These are phyloP conservation scores for Eucidaris tribuloides DNA, from an alignment of 35 echinoderm and acorn worm genomes.

Conservation along the genomic window DNA sequence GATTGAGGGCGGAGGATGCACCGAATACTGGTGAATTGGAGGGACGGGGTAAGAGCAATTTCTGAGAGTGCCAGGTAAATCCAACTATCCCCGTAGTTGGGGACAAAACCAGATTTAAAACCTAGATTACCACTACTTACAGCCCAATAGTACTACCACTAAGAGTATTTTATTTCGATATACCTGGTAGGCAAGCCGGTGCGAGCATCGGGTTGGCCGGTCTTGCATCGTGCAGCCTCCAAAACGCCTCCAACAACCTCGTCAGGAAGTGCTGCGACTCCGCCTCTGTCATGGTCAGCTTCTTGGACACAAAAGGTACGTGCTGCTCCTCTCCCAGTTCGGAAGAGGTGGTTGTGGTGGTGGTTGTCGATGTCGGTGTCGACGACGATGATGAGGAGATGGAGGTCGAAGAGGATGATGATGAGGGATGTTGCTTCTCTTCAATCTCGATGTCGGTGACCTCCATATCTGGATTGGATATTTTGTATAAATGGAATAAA, in stretches of 20 bases:
- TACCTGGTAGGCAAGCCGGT: slow-evolving; percentile 95
- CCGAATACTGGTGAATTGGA: too few relatives aligned
- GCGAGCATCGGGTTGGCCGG: slow-evolving; percentile 89
- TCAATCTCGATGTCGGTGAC: slow-evolving; percentile 51
- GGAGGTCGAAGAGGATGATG: slow-evolving; percentile 16
- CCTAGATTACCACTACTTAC: too few relatives aligned
- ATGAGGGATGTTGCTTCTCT: slow-evolving; percentile 19
- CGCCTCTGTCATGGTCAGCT: slow-evolving; percentile 43
- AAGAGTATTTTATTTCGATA: too few relatives aligned
- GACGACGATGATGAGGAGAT: slow-evolving; percentile 15
- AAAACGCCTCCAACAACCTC: slow-evolving; percentile 83
- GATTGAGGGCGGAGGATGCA: too few relatives aligned
- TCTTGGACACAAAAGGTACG: slow-evolving; percentile 27
- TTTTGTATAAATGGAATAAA: too few relatives aligned
- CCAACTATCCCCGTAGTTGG: too few relatives aligned
- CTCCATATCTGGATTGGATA: slow-evolving; percentile 46
- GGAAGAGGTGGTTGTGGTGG: background rate
- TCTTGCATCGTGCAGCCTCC: slow-evolving; percentile 77
- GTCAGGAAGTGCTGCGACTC: slow-evolving; percentile 91
- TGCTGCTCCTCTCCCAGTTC: background rate
- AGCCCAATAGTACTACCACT: too few relatives aligned
- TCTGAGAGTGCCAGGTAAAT: too few relatives aligned
- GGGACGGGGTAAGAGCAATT: too few relatives aligned
- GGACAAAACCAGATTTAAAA: too few relatives aligned
- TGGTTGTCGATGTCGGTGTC: slow-evolving; percentile 14